A percentile compares a stretch with the other conserved stretches of the same genome.
Conservation (phyloP, 2,113 vertebrate species). For the Engystomops pustulosus region DNA sequence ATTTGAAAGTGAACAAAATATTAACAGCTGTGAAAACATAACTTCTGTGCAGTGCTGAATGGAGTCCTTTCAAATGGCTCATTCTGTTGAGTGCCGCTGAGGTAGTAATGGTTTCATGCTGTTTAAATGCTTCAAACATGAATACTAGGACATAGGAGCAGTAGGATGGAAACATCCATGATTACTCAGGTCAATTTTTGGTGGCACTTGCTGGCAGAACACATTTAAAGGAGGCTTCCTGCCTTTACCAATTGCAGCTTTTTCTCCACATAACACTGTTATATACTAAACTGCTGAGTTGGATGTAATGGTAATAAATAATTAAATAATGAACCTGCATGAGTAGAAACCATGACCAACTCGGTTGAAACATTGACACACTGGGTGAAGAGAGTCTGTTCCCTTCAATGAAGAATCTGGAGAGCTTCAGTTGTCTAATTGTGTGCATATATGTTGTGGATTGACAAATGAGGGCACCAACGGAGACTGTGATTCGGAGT, state of each 20-base stretch:
- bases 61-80: slow-evolving; percentile 51
- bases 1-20: slow-evolving; percentile 58
- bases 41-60: slow-evolving; percentile 57
- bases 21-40: slow-evolving; percentile 59
- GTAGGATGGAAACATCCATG: slow-evolving; percentile 44
- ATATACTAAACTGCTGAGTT: neutral
- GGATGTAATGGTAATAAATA: neutral
- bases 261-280: neutral
- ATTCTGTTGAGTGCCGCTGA: slow-evolving; percentile 50
- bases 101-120: slow-evolving; percentile 57
- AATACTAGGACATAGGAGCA: slow-evolving; percentile 39
- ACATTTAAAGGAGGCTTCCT: neutral
- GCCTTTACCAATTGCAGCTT: slow-evolving; percentile 20
- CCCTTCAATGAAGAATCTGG: no score
- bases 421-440: no score
- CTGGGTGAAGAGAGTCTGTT: no score
- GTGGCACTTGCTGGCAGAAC: slow-evolving; percentile 14
- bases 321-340: neutral
- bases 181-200: slow-evolving; percentile 42
- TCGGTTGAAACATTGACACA: no score
- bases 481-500: no score
- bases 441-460: no score
- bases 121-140: slow-evolving; percentile 49
- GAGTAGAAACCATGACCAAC: neutral
- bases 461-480: no score